These are phyloP conservation scores for Pseudomugil tenellus DNA, from an alignment of 2,797 vertebrate species.

Conservation along the genomic window DNA sequence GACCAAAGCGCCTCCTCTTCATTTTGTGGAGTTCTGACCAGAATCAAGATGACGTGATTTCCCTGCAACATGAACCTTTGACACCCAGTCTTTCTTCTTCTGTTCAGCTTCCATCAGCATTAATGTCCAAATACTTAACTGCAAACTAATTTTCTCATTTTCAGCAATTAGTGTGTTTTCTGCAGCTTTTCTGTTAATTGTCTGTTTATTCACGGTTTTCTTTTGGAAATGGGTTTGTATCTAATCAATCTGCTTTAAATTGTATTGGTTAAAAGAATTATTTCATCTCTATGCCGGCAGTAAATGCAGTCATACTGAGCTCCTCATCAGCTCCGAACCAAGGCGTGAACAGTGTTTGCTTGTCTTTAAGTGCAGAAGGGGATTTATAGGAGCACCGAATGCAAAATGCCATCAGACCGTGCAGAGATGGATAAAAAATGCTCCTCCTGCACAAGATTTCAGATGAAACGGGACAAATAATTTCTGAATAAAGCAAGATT, in stretches of 20 bases:
- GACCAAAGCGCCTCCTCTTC: too few species aligned
- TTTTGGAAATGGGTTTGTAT: background rate
- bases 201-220: too few species aligned
- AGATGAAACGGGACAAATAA: slow-evolving; percentile 34
- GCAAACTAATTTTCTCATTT: too few species aligned
- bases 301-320: background rate
- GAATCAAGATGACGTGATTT: too few species aligned
- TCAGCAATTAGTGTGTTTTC: too few species aligned
- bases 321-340: background rate
- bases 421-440: slow-evolving; percentile 48
- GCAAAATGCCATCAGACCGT: slow-evolving; percentile 26
- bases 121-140: too few species aligned
- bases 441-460: slow-evolving; percentile 21
- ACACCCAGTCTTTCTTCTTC: too few species aligned
- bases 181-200: too few species aligned
- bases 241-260: slow-evolving; percentile 7
- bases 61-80: too few species aligned
- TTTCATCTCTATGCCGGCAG: background rate
- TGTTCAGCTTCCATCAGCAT: too few species aligned
- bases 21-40: too few species aligned
- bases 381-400: slow-evolving; percentile 35
- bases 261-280: background rate
- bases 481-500: slow-evolving; percentile 37
- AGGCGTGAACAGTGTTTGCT: slow-evolving; percentile 22
- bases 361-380: slow-evolving; percentile 6